Percentiles rank a stretch among this genome's conserved stretches.
Evolutionary conservation across 2,113 vertebrate species (phyloP).

Genomic region (Crotalus tigris): DNA sequence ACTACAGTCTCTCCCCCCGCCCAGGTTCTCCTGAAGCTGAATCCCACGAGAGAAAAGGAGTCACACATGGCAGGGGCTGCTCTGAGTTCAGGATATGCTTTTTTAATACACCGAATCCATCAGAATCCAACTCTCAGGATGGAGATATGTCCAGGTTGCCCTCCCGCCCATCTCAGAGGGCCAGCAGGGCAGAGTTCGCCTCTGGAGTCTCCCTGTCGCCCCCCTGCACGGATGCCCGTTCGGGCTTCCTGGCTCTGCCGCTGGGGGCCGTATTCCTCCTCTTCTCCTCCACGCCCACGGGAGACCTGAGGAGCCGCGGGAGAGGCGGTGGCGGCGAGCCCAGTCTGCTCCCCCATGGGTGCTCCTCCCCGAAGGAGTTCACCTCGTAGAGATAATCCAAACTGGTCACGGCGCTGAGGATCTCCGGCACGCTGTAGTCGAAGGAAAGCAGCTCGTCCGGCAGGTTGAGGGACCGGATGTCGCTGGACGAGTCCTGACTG

Average conservation of each 20-base stretch:
- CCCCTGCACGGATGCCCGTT: neutral
- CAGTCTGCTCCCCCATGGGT: rapidly evolving
- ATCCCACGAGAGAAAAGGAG: neutral
- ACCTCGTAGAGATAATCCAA: slow-evolving; percentile 39
- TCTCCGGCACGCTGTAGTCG: slow-evolving; percentile 17
- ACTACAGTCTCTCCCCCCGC: neutral
- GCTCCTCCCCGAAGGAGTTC: neutral
- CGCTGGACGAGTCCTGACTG: rapidly evolving
- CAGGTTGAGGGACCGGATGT: slow-evolving; percentile 28
- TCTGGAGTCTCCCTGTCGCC: rapidly evolving
- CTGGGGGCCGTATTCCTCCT: neutral
- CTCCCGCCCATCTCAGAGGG: neutral
- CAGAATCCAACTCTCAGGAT: neutral
- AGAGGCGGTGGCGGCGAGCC: rapidly evolving
- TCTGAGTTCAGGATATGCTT: neutral
- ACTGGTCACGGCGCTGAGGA: slow-evolving; percentile 9
- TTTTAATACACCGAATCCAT: neutral
- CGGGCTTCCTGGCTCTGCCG: neutral
- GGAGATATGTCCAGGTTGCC: neutral
- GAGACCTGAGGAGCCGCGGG: rapidly evolving
- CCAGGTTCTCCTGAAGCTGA: neutral
- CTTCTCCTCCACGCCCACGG: rapidly evolving
- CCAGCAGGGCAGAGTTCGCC: neutral
- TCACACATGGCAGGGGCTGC: neutral
- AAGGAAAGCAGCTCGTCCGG: slow-evolving; percentile 48